Conservation (phyloP, 2,888 invertebrate genomes). For the Drosophila histrio region DNA sequence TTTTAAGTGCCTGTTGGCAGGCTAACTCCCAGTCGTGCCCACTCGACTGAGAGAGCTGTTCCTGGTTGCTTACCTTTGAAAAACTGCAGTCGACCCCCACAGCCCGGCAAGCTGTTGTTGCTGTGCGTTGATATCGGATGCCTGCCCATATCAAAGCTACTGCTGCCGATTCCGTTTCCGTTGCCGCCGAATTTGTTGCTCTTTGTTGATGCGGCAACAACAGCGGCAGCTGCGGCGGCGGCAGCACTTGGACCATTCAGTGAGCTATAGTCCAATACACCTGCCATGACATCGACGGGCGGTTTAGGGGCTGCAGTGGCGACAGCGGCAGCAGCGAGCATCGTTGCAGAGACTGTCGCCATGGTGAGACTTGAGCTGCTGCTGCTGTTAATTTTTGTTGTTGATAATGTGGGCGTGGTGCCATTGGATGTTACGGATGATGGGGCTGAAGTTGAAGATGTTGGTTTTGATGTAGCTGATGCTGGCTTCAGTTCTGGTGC, state of each 20-base stretch:
- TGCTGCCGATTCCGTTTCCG: slow-evolving; percentile 29
- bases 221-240: slow-evolving; percentile 33
- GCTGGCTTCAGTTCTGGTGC: slow-evolving; percentile 57
- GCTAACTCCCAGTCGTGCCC: too few relatives aligned
- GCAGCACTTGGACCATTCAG: slow-evolving; percentile 48
- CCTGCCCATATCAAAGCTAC: slow-evolving; percentile 78
- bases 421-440: slow-evolving; percentile 63
- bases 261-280: slow-evolving; percentile 78
- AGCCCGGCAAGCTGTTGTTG: slow-evolving; percentile 60
- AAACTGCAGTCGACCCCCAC: slow-evolving; percentile 84
- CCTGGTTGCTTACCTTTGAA: too few relatives aligned
- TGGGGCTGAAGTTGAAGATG: slow-evolving; percentile 30
- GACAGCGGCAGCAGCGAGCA: slow-evolving; percentile 56
- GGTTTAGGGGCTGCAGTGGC: slow-evolving; percentile 49
- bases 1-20: too few relatives aligned
- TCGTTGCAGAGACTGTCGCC: slow-evolving; percentile 63
- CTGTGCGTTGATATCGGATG: slow-evolving; percentile 74
- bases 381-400: slow-evolving; percentile 49
- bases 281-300: slow-evolving; percentile 59
- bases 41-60: too few relatives aligned
- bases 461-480: slow-evolving; percentile 23
- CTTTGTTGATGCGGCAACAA: slow-evolving; percentile 43
- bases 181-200: slow-evolving; percentile 51
- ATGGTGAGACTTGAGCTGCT: slow-evolving; percentile 51
- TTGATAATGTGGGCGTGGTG: slow-evolving; percentile 50